Evolutionary conservation across 2,888 invertebrate species (phyloP).

Genomic region (Cephus runcator): DNA sequence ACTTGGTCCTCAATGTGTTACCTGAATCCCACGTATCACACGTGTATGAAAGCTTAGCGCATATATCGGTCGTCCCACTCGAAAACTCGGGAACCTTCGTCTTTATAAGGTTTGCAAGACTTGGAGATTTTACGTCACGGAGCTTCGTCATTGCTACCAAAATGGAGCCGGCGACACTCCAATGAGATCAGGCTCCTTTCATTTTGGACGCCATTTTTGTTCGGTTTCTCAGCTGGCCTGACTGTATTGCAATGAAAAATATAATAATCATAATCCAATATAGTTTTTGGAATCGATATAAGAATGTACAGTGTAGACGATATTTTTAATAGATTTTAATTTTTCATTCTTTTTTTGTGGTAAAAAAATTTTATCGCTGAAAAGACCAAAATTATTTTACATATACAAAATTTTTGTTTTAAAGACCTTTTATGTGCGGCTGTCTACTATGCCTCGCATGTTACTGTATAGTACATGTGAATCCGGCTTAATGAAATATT

Average conservation of each 20-base stretch:
- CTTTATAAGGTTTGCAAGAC: background rate
- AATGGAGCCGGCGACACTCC: background rate
- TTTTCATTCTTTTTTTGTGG: rapidly evolving
- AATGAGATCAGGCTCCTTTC: background rate
- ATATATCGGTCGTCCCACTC: background rate
- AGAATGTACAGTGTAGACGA: no score
- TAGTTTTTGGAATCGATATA: no score
- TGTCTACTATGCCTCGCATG: background rate
- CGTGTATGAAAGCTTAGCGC: background rate
- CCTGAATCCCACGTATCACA: background rate
- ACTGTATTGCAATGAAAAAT: no score
- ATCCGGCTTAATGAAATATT: background rate
- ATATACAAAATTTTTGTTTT: background rate
- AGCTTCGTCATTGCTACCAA: background rate
- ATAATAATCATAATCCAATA: no score
- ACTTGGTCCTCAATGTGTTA: background rate
- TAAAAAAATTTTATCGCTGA: background rate
- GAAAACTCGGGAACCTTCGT: background rate
- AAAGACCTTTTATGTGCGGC: background rate
- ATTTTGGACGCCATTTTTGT: background rate
- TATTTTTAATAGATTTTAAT: background rate
- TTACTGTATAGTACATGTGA: background rate
- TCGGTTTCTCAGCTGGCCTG: background rate
- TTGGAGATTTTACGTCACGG: background rate
- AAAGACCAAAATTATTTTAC: background rate